phyloP scores from a whole-genome alignment of 2,888 invertebrate genomes.

The Cordylochernes scorpioides region DNA sequence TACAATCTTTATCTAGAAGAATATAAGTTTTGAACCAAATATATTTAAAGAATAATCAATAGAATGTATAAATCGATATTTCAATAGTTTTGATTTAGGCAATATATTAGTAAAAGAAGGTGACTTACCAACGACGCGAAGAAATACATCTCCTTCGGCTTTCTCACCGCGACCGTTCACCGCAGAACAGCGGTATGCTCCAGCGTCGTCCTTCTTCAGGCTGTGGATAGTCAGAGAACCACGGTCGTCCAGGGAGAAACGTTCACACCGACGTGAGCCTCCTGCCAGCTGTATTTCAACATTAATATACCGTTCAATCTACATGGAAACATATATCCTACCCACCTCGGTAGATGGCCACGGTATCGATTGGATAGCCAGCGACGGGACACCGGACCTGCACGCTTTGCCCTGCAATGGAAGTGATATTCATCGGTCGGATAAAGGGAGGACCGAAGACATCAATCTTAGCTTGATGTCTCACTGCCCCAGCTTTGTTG shows the following conservation, averaged over 20 bases:
- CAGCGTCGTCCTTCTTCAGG: slow-evolving; percentile 10
- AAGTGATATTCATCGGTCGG: slow-evolving; percentile 21
- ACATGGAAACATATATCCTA: too few species aligned
- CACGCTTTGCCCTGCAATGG: slow-evolving; percentile 22
- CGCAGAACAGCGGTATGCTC: slow-evolving; percentile 9
- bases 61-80: too few species aligned
- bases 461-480: slow-evolving; percentile 18
- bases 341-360: slow-evolving; percentile 10
- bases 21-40: too few species aligned
- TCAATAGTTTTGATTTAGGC: too few species aligned
- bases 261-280: too few species aligned
- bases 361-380: slow-evolving; percentile 19
- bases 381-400: slow-evolving; percentile 21
- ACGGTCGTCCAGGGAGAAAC: too few species aligned
- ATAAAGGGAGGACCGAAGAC: slow-evolving; percentile 23
- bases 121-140: slow-evolving; percentile 14
- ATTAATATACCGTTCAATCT: too few species aligned
- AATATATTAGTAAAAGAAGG: not conserved
- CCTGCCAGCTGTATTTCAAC: too few species aligned
- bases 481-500: slow-evolving; percentile 9
- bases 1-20: too few species aligned
- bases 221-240: slow-evolving; percentile 9
- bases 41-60: too few species aligned
- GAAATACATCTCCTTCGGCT: slow-evolving; percentile 8
- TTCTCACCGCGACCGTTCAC: slow-evolving; percentile 11